Percentiles rank a stretch among this genome's conserved stretches.
phyloP scores from a whole-genome alignment of 1,140 invertebrate species.

The Apocrypta bakeri region DNA sequence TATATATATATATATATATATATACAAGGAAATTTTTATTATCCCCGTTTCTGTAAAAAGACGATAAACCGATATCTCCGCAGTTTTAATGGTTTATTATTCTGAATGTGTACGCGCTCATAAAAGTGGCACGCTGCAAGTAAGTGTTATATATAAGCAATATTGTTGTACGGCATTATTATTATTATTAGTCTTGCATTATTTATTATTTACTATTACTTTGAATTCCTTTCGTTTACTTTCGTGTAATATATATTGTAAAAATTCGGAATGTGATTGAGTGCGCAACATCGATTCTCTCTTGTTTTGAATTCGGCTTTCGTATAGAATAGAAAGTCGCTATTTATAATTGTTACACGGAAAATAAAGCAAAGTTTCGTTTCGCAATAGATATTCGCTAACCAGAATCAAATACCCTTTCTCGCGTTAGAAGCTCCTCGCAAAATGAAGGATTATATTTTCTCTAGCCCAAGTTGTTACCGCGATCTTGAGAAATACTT shows the following conservation, averaged over 20 bases:
- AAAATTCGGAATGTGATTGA: no score
- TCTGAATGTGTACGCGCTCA: not conserved
- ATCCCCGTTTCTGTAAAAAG: not conserved
- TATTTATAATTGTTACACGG: not conserved
- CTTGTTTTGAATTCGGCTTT: not conserved
- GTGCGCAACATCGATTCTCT: no score
- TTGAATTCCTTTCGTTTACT: no score
- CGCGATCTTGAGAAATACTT: conserved; percentile 4
- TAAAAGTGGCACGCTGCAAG: not conserved
- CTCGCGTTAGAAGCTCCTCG: not conserved
- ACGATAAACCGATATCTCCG: conserved; percentile 23
- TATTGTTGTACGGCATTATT: not conserved
- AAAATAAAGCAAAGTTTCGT: not conserved
- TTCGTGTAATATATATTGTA: no score
- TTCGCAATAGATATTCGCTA: not conserved
- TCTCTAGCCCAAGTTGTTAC: not conserved
- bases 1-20: not conserved
- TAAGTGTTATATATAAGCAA: not conserved
- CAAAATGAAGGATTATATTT: not conserved
- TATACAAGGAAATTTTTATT: conserved; percentile 10
- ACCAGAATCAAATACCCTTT: not conserved
- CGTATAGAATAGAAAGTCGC: not conserved
- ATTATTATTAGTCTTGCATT: no score
- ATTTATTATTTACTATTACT: no score
- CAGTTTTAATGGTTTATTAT: conserved; percentile 38